Conservation (phyloP, 1,140 invertebrate species). For the Euglossa dilemma region DNA sequence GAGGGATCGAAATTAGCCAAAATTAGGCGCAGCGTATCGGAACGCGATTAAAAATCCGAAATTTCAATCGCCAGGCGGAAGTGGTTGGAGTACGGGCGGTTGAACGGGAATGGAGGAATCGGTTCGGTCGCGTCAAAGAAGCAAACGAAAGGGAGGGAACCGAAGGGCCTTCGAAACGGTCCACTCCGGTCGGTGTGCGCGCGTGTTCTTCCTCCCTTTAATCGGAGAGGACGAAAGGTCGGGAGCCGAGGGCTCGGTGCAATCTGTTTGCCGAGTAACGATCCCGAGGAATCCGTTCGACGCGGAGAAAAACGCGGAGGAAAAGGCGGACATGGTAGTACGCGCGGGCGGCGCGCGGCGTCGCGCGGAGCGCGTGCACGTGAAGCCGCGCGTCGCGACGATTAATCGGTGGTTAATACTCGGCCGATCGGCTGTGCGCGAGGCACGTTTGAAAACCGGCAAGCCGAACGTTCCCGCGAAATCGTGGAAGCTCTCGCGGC, state of each 20-base stretch:
- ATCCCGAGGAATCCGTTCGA: not conserved
- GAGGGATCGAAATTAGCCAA: too few species aligned
- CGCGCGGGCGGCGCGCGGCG: accelerated
- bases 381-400: not conserved
- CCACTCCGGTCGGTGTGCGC: not conserved
- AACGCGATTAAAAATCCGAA: not conserved
- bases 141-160: conserved; percentile 5
- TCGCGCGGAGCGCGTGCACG: not conserved
- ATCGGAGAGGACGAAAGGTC: not conserved
- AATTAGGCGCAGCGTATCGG: not conserved
- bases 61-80: not conserved
- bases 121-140: not conserved
- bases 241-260: not conserved
- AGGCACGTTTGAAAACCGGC: conserved; percentile 22
- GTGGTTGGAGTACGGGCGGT: not conserved
- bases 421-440: conserved; percentile 6
- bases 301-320: not conserved
- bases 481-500: conserved; percentile 44
- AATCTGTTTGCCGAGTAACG: conserved; percentile 28
- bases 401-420: conserved; percentile 42
- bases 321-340: not conserved
- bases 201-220: not conserved
- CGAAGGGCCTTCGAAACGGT: conserved; percentile 9
- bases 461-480: conserved; percentile 38
- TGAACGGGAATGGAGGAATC: conserved; percentile 14